A percentile compares a stretch with the other conserved stretches of the same genome.
Conservation (phyloP, 2,797 vertebrate species). For the Glossophaga mutica region DNA sequence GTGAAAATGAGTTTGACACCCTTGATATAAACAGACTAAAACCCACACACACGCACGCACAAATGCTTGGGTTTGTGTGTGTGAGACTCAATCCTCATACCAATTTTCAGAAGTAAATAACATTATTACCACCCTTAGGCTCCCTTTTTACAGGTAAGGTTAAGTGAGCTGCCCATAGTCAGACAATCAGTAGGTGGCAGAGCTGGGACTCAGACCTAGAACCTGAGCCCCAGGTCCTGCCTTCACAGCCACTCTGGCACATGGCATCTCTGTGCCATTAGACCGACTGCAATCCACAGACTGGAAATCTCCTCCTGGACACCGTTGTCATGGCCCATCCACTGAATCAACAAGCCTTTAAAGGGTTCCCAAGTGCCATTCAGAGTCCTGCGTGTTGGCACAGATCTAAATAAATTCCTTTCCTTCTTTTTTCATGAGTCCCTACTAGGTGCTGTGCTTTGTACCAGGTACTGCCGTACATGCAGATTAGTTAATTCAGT, state of each 20-base stretch:
- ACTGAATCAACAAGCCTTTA: background rate
- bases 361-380: background rate
- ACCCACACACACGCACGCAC: background rate
- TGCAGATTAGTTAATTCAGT: background rate
- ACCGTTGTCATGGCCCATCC: background rate
- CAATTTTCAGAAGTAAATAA: background rate
- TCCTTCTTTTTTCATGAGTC: background rate
- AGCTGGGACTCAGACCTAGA: background rate
- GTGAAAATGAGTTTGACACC: no score
- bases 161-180: background rate
- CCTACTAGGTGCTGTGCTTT: background rate
- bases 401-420: background rate
- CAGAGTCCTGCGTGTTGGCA: background rate
- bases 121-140: background rate
- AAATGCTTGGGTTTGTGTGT: background rate
- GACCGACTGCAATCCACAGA: background rate
- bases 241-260: background rate
- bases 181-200: background rate
- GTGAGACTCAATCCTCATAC: background rate
- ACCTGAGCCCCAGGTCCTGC: background rate
- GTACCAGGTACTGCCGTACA: background rate
- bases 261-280: background rate
- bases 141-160: background rate
- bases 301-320: background rate
- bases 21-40: background rate